These are phyloP conservation scores for Mellivora capensis DNA, from an alignment of 2,113 vertebrate species.

Conservation along the genomic window DNA sequence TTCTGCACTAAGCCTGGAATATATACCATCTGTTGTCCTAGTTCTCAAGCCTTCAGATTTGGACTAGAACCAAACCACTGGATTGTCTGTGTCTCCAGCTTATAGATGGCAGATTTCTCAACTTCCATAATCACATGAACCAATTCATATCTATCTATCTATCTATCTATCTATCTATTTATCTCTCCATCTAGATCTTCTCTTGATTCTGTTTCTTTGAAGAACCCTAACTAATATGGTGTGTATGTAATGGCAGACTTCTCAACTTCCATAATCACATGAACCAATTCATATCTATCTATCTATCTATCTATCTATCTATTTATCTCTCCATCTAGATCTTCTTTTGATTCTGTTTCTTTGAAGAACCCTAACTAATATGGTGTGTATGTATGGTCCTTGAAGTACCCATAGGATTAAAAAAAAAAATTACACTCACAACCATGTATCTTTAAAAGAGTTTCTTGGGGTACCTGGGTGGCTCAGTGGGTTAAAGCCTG, in stretches of 20 bases:
- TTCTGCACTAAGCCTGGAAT: background rate
- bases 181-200: background rate
- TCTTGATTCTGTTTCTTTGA: background rate
- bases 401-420: background rate
- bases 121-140: background rate
- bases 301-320: background rate
- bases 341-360: background rate
- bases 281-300: background rate
- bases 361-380: background rate
- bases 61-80: background rate
- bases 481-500: background rate
- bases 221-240: background rate
- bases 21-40: background rate
- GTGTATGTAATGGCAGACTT: background rate
- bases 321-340: background rate
- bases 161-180: too few relatives aligned
- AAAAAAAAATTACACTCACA: background rate
- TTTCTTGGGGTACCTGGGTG: background rate
- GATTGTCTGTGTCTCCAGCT: background rate
- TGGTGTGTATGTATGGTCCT: background rate
- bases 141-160: background rate
- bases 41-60: background rate
- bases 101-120: background rate
- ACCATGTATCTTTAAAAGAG: background rate
- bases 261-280: background rate